Base-by-base conservation (phyloP, 2,113 vertebrate genomes). In the Oreochromis spilurus region DNA sequence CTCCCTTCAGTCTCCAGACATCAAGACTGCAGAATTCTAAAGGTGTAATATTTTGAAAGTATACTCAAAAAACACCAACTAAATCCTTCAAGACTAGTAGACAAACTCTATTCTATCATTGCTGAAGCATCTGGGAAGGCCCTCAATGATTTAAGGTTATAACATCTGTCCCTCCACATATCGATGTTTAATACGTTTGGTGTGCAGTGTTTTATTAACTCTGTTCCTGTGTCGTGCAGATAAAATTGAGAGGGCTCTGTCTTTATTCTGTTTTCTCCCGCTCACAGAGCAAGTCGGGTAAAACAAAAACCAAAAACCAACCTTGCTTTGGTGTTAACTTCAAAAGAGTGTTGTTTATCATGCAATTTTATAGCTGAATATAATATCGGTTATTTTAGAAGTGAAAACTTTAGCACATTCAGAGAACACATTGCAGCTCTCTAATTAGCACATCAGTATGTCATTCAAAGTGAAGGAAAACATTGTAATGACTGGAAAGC, bases 401-500 rank as follows among this genome's bases (percentile, higher is more conserved):
- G 75, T 34, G 48, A 60, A 90, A 79, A 45, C 87, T 86, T 93
- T 83, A 77, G 83, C 90, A 90, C 90, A 72, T 90, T 93, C 9
- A 2, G 79, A 81, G 58, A 67, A 82, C 79, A 84, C 83, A 52
- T 77, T 72, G 84, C 57, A 5, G 50, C 31, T 88, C 52, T 72
- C 86, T 94, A 92, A 96, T 96, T 95, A 96, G 90, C 89, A 83
- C 70, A 84, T 88, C 50, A 82, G 58, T 86, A 85, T 86, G 84
- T 84, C 80, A 86, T 88, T 91, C 84, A 79, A 70, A 78, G 85
- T 92, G 83, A 91, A 60, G 52, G 48, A 80, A 90, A 89, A 83
- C 82, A 52, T 24, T 77, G 48, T 60, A 60, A 89, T 80, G 83
- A 89, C 72, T 89, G 45, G 34, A 83, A 91, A 82, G 84, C 75